phyloP scores from a whole-genome alignment of 2,797 vertebrate species.

The Myripristis jacobus region DNA sequence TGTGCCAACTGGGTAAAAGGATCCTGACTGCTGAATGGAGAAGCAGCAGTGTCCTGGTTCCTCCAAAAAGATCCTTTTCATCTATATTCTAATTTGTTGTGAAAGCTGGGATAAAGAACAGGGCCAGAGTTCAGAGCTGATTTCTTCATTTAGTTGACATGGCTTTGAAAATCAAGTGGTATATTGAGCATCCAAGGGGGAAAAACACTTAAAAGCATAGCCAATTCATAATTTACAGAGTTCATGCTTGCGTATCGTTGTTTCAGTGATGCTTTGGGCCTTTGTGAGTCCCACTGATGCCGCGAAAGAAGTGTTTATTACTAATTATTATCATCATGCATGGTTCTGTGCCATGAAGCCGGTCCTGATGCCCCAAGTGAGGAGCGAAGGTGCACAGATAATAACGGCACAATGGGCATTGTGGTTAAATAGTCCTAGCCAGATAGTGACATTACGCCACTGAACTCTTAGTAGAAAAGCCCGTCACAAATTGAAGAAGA shows the following conservation, averaged over 20 bases:
- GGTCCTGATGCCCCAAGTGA: background rate
- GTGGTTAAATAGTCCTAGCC: background rate
- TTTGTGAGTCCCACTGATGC: background rate
- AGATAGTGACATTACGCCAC: slow-evolving; percentile 6
- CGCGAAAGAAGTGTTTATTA: background rate
- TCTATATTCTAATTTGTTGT: slow-evolving; percentile 33
- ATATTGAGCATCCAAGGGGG: background rate
- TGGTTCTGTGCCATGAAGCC: background rate
- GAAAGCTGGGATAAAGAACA: slow-evolving; percentile 44
- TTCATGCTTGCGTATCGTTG: background rate
- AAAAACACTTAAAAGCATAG: background rate
- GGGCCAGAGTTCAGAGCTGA: slow-evolving; percentile 39
- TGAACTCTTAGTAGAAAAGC: slow-evolving; percentile 4
- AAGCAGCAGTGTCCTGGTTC: slow-evolving; percentile 13
- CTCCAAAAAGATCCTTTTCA: slow-evolving; percentile 31
- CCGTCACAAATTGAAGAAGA: slow-evolving; percentile 17
- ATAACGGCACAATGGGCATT: slow-evolving; percentile 12
- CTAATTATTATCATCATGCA: background rate
- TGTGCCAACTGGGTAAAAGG: slow-evolving; percentile 35
- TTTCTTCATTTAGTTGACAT: slow-evolving; percentile 35
- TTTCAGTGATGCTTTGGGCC: background rate
- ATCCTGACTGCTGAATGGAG: slow-evolving; percentile 23
- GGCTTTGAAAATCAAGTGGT: slow-evolving; percentile 18
- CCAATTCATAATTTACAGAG: background rate
- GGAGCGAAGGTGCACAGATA: background rate